Base-by-base conservation (phyloP, 2,113 vertebrate species). In the Pyxicephalus adspersus region DNA sequence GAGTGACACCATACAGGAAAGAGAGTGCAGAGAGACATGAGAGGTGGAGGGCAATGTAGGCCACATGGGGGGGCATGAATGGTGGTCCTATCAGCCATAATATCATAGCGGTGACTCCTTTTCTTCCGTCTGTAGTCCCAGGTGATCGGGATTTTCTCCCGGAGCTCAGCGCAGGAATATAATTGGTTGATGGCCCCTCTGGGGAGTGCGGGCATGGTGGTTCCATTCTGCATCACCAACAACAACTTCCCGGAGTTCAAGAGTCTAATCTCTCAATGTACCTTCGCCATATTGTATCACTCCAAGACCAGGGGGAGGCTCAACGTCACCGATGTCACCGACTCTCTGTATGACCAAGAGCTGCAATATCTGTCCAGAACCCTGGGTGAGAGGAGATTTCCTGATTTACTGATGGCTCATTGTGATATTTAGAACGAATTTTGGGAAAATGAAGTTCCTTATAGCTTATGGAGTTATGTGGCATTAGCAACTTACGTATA, bases 281-380 rank as follows among this genome's bases (percentile, higher is more conserved):
- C 63, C 7, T 23, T 19, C 9, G 63, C 61, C 50, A 77, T 77
- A 20, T 66, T 77, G 50, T 77, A 77, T 66, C 76, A 77, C 50
- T 52, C 76, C 16, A 77, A 65, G 25, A 65, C 20, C 0, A 25
- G 50, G 5, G 76, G 76, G 52, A 9, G 76, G 26, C 2, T 77
- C 61, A 77, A 77, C n/a, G 55, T 77, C 63, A 38, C 63, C 25
- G 13, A 77, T n/a, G 76, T 77, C 18, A 77, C 76, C 8, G 76
- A 77, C 50, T 77, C 76, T 0, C 63, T 77, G 22, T 77, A 77
- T 18, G 76, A 77, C 5, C 16, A 54, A 0, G 76, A 77, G n/a
- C 20, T 77, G 22, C 0, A 55, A 18, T 11, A 31, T 26, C 28
- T 77, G 61, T 77, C 76, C 0, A 3, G 9, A 5, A 6, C 1